A percentile compares a stretch with the other conserved stretches of the same genome.
Conservation (phyloP, 2,797 vertebrate genomes). For the Erpetoichthys calabaricus region DNA sequence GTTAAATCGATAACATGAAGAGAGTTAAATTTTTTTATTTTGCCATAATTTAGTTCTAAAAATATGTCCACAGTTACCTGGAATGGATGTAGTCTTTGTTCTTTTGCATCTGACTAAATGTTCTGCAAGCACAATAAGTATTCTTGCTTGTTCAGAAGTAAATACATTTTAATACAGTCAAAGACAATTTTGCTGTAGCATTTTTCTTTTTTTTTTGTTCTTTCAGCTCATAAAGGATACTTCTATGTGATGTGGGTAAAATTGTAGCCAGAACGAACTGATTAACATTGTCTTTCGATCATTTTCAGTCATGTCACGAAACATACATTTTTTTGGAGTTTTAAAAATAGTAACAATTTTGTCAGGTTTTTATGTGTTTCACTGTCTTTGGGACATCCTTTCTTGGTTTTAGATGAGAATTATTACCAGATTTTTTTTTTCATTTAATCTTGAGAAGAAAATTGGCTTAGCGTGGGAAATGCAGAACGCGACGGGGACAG, state of each 20-base stretch:
- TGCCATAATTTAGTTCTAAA: too few species aligned
- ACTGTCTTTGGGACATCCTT: constrained; percentile 53
- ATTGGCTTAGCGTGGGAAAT: constrained; percentile 58
- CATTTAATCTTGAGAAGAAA: constrained; percentile 47
- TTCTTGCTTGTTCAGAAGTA: too few species aligned
- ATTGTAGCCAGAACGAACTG: constrained; percentile 56
- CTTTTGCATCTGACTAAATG: too few species aligned
- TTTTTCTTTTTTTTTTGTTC: constrained; percentile 6
- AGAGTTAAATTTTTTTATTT: too few species aligned
- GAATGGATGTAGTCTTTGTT: too few species aligned
- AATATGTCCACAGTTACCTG: too few species aligned
- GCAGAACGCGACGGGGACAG: constrained; percentile 36
- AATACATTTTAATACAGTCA: too few species aligned
- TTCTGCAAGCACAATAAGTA: too few species aligned
- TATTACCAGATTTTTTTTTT: constrained; percentile 46
- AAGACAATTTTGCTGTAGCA: too few species aligned
- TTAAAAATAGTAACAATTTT: constrained; percentile 63
- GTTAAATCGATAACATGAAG: too few species aligned
- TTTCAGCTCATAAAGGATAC: constrained; percentile 41
- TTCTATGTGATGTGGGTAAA: constrained; percentile 51
- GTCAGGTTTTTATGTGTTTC: constrained; percentile 47
- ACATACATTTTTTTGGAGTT: constrained; percentile 44
- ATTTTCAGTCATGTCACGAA: constrained; percentile 54
- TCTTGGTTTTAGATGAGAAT: constrained; percentile 41
- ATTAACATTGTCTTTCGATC: constrained; percentile 50